Conservation (phyloP, 2,113 vertebrate genomes). For the Neoarius graeffei region DNA sequence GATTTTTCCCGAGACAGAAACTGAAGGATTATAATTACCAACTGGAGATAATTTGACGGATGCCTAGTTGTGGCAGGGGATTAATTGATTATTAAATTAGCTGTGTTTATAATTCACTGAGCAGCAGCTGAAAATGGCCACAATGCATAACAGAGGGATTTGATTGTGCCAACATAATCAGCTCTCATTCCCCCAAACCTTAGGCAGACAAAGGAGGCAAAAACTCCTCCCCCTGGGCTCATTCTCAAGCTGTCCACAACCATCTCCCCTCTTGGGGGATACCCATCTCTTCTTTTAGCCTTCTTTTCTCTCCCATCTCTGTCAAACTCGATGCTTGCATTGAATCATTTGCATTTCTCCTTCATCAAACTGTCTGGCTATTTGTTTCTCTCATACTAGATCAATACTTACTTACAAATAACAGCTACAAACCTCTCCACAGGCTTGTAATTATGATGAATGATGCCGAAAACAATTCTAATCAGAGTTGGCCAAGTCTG, state of each 20-base stretch:
- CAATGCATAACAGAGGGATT: slow-evolving; percentile 67
- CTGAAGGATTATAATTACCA: slow-evolving; percentile 48
- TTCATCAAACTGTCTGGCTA: not conserved
- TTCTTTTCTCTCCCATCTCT: not conserved
- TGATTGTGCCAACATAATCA: slow-evolving; percentile 71
- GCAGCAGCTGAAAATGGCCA: slow-evolving; percentile 67
- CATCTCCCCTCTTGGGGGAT: not conserved
- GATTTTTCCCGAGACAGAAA: not conserved
- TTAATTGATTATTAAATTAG: slow-evolving; percentile 74
- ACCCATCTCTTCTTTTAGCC: not conserved
- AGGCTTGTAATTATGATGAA: slow-evolving; percentile 6
- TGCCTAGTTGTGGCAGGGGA: slow-evolving; percentile 54
- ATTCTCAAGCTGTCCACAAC: not conserved
- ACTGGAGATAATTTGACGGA: slow-evolving; percentile 63
- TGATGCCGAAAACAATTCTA: not conserved
- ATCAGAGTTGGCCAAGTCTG: not conserved
- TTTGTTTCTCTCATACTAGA: not conserved
- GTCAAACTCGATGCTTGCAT: not conserved
- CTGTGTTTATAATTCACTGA: slow-evolving; percentile 65
- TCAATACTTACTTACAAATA: slow-evolving; percentile 17
- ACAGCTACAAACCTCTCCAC: slow-evolving; percentile 4
- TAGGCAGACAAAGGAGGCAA: slow-evolving; percentile 32
- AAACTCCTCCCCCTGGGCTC: slow-evolving; percentile 1
- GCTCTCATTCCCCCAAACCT: slow-evolving; percentile 59
- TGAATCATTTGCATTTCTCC: slow-evolving; percentile 14